phyloP scores from a whole-genome alignment of 2,113 vertebrate species.

The Thomomys bottae region DNA sequence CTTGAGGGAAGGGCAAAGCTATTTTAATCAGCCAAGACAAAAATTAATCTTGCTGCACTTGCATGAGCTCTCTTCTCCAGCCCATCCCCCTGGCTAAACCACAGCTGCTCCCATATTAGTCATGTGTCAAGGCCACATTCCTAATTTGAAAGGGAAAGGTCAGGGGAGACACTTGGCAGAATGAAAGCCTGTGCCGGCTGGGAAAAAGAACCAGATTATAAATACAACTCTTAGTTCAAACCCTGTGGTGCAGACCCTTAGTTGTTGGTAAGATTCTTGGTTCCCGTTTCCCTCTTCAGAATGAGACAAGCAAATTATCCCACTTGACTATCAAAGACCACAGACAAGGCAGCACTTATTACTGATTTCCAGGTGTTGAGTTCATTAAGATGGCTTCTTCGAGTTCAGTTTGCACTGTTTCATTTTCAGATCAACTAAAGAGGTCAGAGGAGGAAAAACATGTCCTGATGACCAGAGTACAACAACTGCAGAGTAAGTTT shows the following conservation, averaged over 20 bases:
- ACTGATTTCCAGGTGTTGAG: neutral
- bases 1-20: neutral
- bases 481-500: constrained; percentile 83
- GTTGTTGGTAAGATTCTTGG: neutral
- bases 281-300: neutral
- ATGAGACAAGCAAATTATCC: neutral
- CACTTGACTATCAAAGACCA: neutral
- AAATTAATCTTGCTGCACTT: neutral
- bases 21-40: neutral
- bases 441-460: constrained; percentile 82
- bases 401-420: constrained; percentile 1
- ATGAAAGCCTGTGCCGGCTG: neutral
- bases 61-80: neutral
- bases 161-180: neutral
- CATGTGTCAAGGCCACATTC: neutral
- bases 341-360: neutral
- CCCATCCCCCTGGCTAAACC: neutral
- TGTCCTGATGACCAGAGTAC: constrained; percentile 74
- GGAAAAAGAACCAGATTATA: neutral
- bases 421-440: constrained; percentile 82
- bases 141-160: constrained; percentile 44
- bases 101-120: neutral
- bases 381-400: neutral
- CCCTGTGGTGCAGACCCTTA: neutral
- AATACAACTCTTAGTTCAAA: neutral